Percentiles rank a stretch among this genome's conserved stretches.
Evolutionary conservation across 2,797 vertebrate genomes (phyloP).

Genomic region (Macroramphosus scolopax): DNA sequence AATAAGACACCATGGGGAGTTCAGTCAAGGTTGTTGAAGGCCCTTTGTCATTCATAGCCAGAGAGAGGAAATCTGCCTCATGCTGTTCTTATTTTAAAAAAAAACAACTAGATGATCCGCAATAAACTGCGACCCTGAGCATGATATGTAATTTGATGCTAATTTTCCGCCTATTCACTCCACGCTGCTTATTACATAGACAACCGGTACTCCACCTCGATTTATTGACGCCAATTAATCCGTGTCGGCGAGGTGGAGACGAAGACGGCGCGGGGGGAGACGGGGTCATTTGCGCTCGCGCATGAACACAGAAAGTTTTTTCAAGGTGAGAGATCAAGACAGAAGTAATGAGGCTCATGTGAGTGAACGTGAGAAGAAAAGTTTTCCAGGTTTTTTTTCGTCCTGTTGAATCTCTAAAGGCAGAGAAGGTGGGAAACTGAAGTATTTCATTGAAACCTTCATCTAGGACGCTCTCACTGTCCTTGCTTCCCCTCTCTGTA

Average conservation of each 20-base stretch:
- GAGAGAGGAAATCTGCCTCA: slow-evolving; percentile 47
- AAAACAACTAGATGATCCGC: slow-evolving; percentile 41
- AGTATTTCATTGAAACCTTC: slow-evolving; percentile 29
- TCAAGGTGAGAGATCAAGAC: slow-evolving; percentile 17
- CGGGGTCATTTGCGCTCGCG: slow-evolving; percentile 2
- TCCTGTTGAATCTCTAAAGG: too few species aligned
- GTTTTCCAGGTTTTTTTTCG: slow-evolving; percentile 41
- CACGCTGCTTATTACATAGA: slow-evolving; percentile 55
- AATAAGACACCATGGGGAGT: slow-evolving; percentile 38
- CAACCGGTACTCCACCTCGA: slow-evolving; percentile 55
- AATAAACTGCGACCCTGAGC: slow-evolving; percentile 42
- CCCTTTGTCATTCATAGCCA: slow-evolving; percentile 45
- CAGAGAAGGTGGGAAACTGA: too few species aligned
- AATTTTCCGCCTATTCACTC: slow-evolving; percentile 59
- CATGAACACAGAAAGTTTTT: slow-evolving; percentile 33
- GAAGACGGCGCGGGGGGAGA: slow-evolving; percentile 19
- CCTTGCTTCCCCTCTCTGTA: slow-evolving; percentile 22
- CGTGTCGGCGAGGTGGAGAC: slow-evolving; percentile 49
- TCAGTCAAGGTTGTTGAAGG: slow-evolving; percentile 49
- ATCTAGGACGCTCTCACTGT: slow-evolving; percentile 26
- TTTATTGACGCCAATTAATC: slow-evolving; percentile 61
- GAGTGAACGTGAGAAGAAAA: slow-evolving; percentile 33
- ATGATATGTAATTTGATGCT: slow-evolving; percentile 62
- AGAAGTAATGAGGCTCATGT: slow-evolving; percentile 40
- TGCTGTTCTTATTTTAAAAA: slow-evolving; percentile 53